A percentile compares a stretch with the other conserved stretches of the same genome.
Conservation (phyloP, 2,888 invertebrate species). For the Gari tellinella region DNA sequence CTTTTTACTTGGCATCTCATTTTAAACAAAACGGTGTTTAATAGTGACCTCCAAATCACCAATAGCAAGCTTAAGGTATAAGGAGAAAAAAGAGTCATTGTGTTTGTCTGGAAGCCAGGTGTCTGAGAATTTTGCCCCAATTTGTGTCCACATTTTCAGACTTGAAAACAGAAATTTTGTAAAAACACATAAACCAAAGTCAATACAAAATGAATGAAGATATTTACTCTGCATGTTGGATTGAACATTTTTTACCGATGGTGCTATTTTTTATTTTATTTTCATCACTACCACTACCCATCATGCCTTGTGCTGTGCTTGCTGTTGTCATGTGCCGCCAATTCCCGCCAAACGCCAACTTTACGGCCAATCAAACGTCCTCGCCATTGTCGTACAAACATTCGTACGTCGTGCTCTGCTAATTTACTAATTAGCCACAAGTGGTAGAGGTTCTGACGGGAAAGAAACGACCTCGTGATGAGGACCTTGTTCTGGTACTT, state of each 20-base stretch:
- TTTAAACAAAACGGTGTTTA: too few relatives aligned
- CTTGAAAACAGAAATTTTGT: too few relatives aligned
- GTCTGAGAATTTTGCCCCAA: too few relatives aligned
- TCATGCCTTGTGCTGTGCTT: constrained; percentile 84
- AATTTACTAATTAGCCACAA: constrained; percentile 84
- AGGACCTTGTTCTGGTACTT: constrained; percentile 97
- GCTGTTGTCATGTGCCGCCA: constrained; percentile 85
- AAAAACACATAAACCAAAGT: too few relatives aligned
- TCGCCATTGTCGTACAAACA: constrained; percentile 70
- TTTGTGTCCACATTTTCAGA: too few relatives aligned
- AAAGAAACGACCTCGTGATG: constrained; percentile 97
- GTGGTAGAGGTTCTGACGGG: constrained; percentile 88
- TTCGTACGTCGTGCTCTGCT: constrained; percentile 75
- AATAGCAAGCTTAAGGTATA: too few relatives aligned
- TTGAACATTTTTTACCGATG: constrained; percentile 80
- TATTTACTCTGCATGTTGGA: constrained; percentile 76
- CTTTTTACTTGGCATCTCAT: too few relatives aligned
- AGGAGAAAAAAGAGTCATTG: too few relatives aligned
- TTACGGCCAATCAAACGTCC: constrained; percentile 81
- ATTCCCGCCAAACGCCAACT: constrained; percentile 83
- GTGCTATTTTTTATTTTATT: constrained; percentile 83
- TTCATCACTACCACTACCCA: constrained; percentile 82
- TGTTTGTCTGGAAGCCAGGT: too few relatives aligned
- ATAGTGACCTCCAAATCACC: too few relatives aligned
- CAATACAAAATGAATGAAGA: constrained; percentile 9